These are phyloP conservation scores for Aythya baeri DNA, from an alignment of 2,113 vertebrate genomes.

Conservation along the genomic window DNA sequence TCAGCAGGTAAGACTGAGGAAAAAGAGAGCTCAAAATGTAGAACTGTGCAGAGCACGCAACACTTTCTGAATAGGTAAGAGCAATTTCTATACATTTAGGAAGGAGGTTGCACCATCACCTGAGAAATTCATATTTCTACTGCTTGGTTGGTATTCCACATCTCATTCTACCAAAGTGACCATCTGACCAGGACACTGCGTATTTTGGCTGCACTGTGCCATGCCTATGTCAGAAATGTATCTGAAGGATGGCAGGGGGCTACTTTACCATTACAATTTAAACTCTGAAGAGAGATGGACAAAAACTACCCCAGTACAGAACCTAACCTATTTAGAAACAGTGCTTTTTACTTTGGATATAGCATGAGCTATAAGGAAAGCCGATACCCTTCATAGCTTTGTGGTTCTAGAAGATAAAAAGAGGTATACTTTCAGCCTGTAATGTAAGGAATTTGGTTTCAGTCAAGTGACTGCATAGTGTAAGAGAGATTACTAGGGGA, in stretches of 20 bases:
- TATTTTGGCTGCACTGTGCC: not conserved
- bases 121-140: not conserved
- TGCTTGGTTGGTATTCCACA: not conserved
- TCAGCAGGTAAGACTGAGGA: not conserved
- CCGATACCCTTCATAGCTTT: not conserved
- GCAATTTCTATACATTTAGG: not conserved
- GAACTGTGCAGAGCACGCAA: not conserved
- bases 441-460: not conserved
- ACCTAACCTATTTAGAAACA: not conserved
- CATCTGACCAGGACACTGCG: not conserved
- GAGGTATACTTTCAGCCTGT: not conserved
- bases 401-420: not conserved
- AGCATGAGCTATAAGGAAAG: not conserved
- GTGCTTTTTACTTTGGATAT: not conserved
- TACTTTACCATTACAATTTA: not conserved
- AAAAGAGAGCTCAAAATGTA: not conserved
- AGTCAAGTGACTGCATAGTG: not conserved
- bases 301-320: not conserved
- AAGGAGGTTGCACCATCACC: not conserved
- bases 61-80: accelerated
- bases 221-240: not conserved
- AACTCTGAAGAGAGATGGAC: not conserved
- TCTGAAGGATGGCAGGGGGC: too few species aligned
- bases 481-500: not conserved
- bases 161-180: not conserved